Base-by-base conservation (phyloP, 2,113 vertebrate genomes). In the Tachysurus fulvidraco region DNA sequence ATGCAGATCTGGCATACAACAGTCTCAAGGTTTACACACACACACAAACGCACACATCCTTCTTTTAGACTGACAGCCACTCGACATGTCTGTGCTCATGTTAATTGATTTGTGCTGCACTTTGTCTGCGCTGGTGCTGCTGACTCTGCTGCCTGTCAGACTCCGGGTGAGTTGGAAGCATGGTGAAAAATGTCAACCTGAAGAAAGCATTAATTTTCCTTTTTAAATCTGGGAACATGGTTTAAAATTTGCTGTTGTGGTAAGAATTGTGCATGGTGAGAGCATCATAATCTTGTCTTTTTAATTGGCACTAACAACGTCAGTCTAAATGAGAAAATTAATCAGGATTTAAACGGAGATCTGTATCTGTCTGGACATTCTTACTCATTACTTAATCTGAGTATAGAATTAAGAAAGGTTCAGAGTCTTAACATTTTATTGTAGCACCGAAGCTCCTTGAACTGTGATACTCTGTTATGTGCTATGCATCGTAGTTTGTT, bases 1-100 rank as follows among this genome's bases (percentile, higher is more conserved):
- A 94, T 3, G 92, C 95, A 6, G 97, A 98, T 79, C 94, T 96
- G 69, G 96, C 96, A 1, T 99, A 99, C 93, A 96, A 97, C 82
- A 99, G 95, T 81, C 95, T 99, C 79, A 99, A 99, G 97, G 98
- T 98, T 83, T 62, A 21, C 28, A 80, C 46, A 77, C 28, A 25
- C 64, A 16, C 71, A 80, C 62, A 50, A 50, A 81, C 83, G 74
- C 65, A 69, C 19, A 55, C 28, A n/a, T 7, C 14, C n/a, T 12
- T 28, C 12, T n/a, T 17, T 25, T 55, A 52, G 81, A 21, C 50
- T 76, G 69, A 8, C n/a, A 30, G 25, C 17, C 71, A 59, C 8
- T 64, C 76, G 21, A 25, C 46, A 90, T 92, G 88, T 90, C 86
- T 78, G 46, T 88, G 50, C 88, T 90, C n/a, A 9, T 91, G 55